Base-by-base conservation (phyloP, 1,140 invertebrate genomes). In the Sarcophaga bullata region DNA sequence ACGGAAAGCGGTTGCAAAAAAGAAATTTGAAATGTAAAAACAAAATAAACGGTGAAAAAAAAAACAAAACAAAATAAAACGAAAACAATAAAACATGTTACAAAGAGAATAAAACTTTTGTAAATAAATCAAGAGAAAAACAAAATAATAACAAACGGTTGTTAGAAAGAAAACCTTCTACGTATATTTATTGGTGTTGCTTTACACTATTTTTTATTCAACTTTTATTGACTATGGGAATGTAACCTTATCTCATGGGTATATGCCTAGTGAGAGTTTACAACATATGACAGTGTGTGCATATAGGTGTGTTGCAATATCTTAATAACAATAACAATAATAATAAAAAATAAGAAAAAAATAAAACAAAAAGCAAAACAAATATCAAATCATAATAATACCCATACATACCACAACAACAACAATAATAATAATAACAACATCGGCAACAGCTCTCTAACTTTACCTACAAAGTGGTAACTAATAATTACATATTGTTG, bases 91-190 rank as follows among this genome's bases (percentile, higher is more conserved):
- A 76, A 49, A 75, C 25, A 15, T 5, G 49, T 78, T 76, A 17
- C n/a, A 52, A 78, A 78, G 8, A 19, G 49, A 78, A 15, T 17
- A 46, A 78, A 52, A 72, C 62, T 50, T 50, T 50, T 48, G 13
- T 49, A 47, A 49, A 76, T 8, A 25, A 73, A 73, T 15, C 49
- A 49, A 76, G 49, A 76, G 15, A 49, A 76, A 17, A 25, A 75
- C 11, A 75, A 75, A 19, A 68, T 2, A 68, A 68, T n/a, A n/a
- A 62, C 58, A n/a, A 25, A 78, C 75, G 75, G 75, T 78, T 78
- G 6, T 10, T 50, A 78, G 49, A 78, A 48, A 76, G 13, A 58
- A 58, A 58, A 58, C n/a, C n/a, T 58, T 58, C n/a, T 52, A 52
- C 6, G 13, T 37, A 52, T 52, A n/a, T 10, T 52, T 52, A 13